Percentiles rank a stretch among this genome's conserved stretches.
phyloP scores from a whole-genome alignment of 1,140 invertebrate species.

The Orchestia grillus region DNA sequence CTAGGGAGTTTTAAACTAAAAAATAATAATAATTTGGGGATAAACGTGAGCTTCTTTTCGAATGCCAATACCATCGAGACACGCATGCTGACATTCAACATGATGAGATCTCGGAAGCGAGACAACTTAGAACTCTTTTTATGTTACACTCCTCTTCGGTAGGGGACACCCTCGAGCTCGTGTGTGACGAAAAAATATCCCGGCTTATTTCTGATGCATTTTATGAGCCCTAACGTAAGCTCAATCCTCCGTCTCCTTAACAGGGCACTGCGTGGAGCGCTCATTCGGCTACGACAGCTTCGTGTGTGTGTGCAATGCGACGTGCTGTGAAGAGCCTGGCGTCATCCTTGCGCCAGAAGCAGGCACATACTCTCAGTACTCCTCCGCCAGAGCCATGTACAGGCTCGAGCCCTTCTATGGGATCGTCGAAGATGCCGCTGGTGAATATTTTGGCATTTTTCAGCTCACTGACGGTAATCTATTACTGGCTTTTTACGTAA shows the following conservation, averaged over 20 bases:
- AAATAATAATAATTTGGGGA: too few relatives aligned
- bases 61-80: not conserved
- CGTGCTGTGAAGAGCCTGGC: slow-evolving; percentile 52
- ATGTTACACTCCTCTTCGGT: not conserved
- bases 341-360: not conserved
- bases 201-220: not conserved
- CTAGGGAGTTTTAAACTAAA: too few relatives aligned
- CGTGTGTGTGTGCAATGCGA: slow-evolving; percentile 61
- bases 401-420: not conserved
- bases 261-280: not conserved
- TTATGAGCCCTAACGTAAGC: not conserved
- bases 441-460: not conserved
- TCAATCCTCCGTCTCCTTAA: not conserved
- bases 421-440: not conserved
- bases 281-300: slow-evolving; percentile 58
- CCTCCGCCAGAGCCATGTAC: not conserved
- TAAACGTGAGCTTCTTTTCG: not conserved
- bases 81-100: not conserved
- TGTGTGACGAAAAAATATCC: not conserved
- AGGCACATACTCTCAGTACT: not conserved
- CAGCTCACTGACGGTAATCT: not conserved
- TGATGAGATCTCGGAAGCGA: not conserved
- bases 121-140: not conserved
- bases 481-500: too few relatives aligned
- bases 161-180: not conserved